These are phyloP conservation scores for Marmota flaviventris DNA, from an alignment of 2,113 vertebrate species.

Conservation along the genomic window DNA sequence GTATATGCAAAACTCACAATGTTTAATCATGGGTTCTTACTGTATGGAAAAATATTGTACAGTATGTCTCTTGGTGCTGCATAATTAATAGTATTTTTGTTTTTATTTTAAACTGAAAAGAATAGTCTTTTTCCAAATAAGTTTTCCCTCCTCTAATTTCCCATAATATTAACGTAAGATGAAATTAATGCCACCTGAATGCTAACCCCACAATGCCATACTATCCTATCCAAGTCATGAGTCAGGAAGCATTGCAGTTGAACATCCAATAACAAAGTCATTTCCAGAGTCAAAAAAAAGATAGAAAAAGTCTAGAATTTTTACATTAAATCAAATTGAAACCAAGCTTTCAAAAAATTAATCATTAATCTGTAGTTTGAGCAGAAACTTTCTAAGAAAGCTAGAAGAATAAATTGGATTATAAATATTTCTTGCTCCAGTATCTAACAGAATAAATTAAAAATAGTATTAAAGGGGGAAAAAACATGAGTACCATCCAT, in stretches of 20 bases:
- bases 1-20: not conserved
- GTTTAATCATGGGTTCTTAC: not conserved
- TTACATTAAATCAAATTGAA: slow-evolving; percentile 63
- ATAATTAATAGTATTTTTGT: not conserved
- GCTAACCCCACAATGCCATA: not conserved
- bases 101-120: not conserved
- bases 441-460: slow-evolving; percentile 62
- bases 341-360: slow-evolving; percentile 57
- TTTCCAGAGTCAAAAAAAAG: not conserved
- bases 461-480: not conserved
- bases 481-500: not conserved
- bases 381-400: slow-evolving; percentile 55
- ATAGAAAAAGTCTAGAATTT: not conserved
- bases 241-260: not conserved
- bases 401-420: slow-evolving; percentile 47
- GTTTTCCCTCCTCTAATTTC: not conserved
- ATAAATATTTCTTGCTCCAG: slow-evolving; percentile 55
- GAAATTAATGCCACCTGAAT: not conserved
- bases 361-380: slow-evolving; percentile 55
- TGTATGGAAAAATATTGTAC: not conserved
- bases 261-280: not conserved
- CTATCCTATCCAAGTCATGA: not conserved
- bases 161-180: not conserved
- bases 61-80: not conserved
- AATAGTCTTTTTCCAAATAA: not conserved